Conservation (phyloP, 2,113 vertebrate species). For the Xenopus laevis region DNA sequence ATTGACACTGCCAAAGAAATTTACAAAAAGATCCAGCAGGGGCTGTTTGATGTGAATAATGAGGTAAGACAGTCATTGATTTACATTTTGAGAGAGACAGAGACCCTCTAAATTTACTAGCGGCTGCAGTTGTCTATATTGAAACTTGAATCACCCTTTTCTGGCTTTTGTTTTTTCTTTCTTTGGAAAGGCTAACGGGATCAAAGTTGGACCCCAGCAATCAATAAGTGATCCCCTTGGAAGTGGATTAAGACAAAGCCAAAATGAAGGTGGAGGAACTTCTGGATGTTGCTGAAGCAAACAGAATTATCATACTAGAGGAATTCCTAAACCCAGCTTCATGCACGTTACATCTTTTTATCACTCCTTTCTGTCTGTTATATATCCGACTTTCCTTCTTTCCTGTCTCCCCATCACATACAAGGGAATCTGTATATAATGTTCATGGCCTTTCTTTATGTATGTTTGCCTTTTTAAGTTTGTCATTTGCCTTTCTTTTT, state of each 20-base stretch:
- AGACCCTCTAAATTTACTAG: neutral
- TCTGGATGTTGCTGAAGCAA: slow-evolving; percentile 57
- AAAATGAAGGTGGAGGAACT: slow-evolving; percentile 46
- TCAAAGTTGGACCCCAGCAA: slow-evolving; percentile 64
- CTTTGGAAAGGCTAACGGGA: slow-evolving; percentile 56
- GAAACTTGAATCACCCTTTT: neutral
- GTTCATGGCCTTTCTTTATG: neutral
- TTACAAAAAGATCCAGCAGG: slow-evolving; percentile 63
- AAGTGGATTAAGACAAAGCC: slow-evolving; percentile 36
- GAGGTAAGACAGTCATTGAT: slow-evolving; percentile 49
- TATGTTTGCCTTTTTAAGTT: too few relatives aligned
- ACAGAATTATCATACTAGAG: slow-evolving; percentile 9
- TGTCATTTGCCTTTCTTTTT: neutral
- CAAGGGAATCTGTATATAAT: neutral
- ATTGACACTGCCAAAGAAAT: slow-evolving; percentile 65
- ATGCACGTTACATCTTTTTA: neutral
- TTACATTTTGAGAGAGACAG: too few relatives aligned
- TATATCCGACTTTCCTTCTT: neutral
- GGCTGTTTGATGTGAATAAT: slow-evolving; percentile 62
- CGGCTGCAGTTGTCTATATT: neutral
- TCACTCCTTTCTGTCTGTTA: slow-evolving; percentile 11
- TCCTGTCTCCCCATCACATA: neutral
- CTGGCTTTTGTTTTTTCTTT: slow-evolving; percentile 1
- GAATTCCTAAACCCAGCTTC: slow-evolving; percentile 33
- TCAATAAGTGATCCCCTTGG: slow-evolving; percentile 37